Evolutionary conservation across 1,140 invertebrate species (phyloP), one percentile per base, ranked within the genome.

Genomic region (Drosophila sturtevanti): DNA sequence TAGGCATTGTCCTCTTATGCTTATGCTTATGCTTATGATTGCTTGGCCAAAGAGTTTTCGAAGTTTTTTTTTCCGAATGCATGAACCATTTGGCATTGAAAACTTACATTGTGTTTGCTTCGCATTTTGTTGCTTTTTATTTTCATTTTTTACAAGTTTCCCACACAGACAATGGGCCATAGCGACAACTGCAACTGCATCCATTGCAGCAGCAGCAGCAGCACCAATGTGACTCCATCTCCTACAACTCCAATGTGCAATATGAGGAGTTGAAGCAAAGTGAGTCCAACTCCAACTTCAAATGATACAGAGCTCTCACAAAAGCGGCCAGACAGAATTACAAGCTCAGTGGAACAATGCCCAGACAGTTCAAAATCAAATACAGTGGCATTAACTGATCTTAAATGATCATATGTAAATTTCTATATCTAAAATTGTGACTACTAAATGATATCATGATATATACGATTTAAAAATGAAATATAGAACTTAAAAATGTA

Each of bases 1-100:
- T 86, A 74, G 54, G 58, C 72, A 82, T 77, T 79, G 79, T 89
- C 68, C 75, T 56, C 54, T 18, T 66, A 70, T 67, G 81, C 68
- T 69, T 85, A 71, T 58, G 37, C 37, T 66, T 80, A 62, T 65
- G 78, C 79, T 86, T 86, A 86, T 86, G 81, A 86, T 87, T 86
- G 81, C 70, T 87, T 86, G 82, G 66, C 75, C 79, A 84, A 72
- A 84, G 65, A 44, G 41, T 44, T 77, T 16, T 24, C 72, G 68
- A 71, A 48, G 41, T 48, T 48, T 48, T 35, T 77, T 44, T 44
- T 44, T 35, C 71, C 75, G 75, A 77, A 77, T 87, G 73, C 77
- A 87, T 87, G 84, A 86, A 87, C 79, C 84, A 87, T 87, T 87
- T 89, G 84, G 84, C 84, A 87, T 87, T 87, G 85, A 87, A 89